phyloP scores from a whole-genome alignment of 2,888 invertebrate species.

The Tridacna crocea region DNA sequence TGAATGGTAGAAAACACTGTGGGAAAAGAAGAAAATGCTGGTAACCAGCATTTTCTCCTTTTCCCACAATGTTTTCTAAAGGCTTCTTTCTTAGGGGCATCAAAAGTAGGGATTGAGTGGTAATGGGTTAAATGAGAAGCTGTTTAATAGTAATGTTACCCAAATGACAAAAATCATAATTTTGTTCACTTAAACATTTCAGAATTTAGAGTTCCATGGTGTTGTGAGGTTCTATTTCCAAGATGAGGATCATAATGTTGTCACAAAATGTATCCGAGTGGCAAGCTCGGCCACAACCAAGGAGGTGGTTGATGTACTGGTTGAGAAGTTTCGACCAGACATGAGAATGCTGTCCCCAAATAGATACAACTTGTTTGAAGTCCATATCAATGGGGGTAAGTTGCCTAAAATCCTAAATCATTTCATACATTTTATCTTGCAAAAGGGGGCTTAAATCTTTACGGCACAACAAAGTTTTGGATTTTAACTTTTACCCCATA shows the following conservation, averaged over 20 bases:
- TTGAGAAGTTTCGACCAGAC: constrained; percentile 99
- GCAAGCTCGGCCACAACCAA: constrained; percentile 97
- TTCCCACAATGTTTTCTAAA: too few relatives aligned
- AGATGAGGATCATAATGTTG: constrained; percentile 97
- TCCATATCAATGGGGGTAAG: constrained; percentile 89
- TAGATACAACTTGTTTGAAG: constrained; percentile 87
- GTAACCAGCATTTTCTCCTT: too few relatives aligned
- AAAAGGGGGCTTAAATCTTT: not conserved
- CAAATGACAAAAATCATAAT: too few relatives aligned
- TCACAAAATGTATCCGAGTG: constrained; percentile 99
- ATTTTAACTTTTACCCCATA: too few relatives aligned
- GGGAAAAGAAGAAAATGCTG: too few relatives aligned
- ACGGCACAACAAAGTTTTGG: too few relatives aligned
- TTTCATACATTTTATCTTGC: not conserved
- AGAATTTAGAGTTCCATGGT: constrained; percentile 99
- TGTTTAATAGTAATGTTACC: too few relatives aligned
- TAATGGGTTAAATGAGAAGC: too few relatives aligned
- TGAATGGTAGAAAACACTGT: too few relatives aligned
- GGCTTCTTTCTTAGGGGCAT: too few relatives aligned
- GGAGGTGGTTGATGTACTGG: constrained; percentile 98
- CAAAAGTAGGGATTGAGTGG: too few relatives aligned
- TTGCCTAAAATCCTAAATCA: not conserved
- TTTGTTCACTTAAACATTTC: constrained; percentile 80
- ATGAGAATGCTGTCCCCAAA: constrained; percentile 93
- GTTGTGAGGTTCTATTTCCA: constrained; percentile 99